Evolutionary conservation across 2,113 vertebrate genomes (phyloP).

Genomic region (Anarrhichthys ocellatus): DNA sequence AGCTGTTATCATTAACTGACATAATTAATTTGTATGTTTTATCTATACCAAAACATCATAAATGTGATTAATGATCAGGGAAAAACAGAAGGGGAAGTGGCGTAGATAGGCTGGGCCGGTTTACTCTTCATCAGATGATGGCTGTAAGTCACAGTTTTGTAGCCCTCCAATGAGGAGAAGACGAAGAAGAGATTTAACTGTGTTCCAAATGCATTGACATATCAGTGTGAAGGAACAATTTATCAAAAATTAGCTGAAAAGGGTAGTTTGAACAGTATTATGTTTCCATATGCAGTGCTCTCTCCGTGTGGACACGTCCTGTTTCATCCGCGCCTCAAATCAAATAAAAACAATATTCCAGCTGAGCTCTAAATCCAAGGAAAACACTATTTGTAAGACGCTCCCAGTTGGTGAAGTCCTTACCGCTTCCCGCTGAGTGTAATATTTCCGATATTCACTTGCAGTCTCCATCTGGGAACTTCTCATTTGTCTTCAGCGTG

Average conservation of each 20-base stretch:
- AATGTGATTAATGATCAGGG: background rate
- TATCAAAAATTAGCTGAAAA: background rate
- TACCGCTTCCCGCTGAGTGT: background rate
- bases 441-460: conserved; percentile 39
- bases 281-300: background rate
- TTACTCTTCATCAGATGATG: background rate
- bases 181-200: background rate
- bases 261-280: background rate
- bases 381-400: conserved; percentile 45
- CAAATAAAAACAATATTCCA: conserved; percentile 3
- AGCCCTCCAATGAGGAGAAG: background rate
- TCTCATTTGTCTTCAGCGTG: conserved; percentile 59
- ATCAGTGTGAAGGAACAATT: background rate
- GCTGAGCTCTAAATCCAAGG: conserved; percentile 34
- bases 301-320: background rate
- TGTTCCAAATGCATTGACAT: background rate
- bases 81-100: too few species aligned
- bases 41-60: too few species aligned
- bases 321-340: conserved; percentile 6
- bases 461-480: conserved; percentile 46
- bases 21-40: too few species aligned
- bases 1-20: too few species aligned
- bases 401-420: conserved; percentile 27
- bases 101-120: too few species aligned
- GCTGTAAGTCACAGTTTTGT: background rate